phyloP scores from a whole-genome alignment of 2,797 vertebrate genomes.

The Centroberyx gerrardi region DNA sequence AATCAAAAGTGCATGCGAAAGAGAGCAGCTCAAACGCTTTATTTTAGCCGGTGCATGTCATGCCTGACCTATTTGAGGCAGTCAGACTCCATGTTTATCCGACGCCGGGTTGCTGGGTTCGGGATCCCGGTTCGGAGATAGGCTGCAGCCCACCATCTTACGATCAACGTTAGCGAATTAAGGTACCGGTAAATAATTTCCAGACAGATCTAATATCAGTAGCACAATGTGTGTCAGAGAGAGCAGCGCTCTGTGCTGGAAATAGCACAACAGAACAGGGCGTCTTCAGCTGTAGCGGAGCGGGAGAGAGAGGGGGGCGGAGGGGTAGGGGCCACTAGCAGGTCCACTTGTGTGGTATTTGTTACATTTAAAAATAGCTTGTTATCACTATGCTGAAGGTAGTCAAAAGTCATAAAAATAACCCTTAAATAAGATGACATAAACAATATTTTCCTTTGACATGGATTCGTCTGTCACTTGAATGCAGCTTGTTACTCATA shows the following conservation, averaged over 20 bases:
- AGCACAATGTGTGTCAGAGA: not conserved
- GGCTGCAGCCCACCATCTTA: not conserved
- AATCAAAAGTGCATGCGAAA: constrained; percentile 29
- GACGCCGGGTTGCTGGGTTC: not conserved
- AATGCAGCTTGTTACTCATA: not conserved
- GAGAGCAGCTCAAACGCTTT: constrained; percentile 16
- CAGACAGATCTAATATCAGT: not conserved
- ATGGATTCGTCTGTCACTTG: not conserved
- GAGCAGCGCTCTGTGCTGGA: not conserved
- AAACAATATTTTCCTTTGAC: not conserved
- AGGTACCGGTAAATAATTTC: constrained; percentile 10
- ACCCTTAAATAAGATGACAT: not conserved
- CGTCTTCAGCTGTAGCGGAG: not conserved
- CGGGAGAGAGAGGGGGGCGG: not conserved
- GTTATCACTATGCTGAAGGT: too few relatives aligned
- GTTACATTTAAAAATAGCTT: too few relatives aligned
- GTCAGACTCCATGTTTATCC: not conserved
- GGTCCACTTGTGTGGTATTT: too few relatives aligned
- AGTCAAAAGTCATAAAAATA: not conserved
- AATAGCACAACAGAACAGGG: not conserved
- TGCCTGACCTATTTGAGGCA: not conserved
- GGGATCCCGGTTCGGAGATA: not conserved
- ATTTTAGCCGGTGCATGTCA: constrained; percentile 14
- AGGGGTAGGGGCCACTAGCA: not conserved
- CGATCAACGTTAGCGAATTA: not conserved